Percentiles rank a stretch among this genome's conserved stretches.
Evolutionary conservation across 2,888 invertebrate species (phyloP).

Genomic region (Drosophila paracracens): DNA sequence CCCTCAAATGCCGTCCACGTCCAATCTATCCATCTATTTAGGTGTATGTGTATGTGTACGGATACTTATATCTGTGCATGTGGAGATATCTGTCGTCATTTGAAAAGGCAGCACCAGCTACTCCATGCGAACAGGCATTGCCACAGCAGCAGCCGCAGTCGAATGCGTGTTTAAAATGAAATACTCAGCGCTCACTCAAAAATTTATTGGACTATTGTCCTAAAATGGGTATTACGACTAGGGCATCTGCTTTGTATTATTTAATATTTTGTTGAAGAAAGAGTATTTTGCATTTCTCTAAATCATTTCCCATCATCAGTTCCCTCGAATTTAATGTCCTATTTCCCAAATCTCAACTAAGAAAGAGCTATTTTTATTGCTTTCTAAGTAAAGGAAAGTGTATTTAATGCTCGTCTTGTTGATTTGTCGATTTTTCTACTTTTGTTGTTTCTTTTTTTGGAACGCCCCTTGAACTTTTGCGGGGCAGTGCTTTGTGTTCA

Average conservation of each 20-base stretch:
- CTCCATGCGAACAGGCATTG: conserved; percentile 13
- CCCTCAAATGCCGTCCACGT: conserved; percentile 18
- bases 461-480: conserved; percentile 75
- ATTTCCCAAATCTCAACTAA: neutral
- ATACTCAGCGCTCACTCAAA: conserved; percentile 75
- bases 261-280: neutral
- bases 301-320: too few species aligned
- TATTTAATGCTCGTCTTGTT: conserved; percentile 40
- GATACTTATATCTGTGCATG: conserved; percentile 41
- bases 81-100: conserved; percentile 74
- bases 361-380: neutral
- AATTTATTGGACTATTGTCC: conserved; percentile 52
- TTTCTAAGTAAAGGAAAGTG: conserved; percentile 35
- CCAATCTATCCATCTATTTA: conserved; percentile 70
- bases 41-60: conserved; percentile 14
- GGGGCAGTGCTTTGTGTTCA: conserved; percentile 55
- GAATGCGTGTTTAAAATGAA: conserved; percentile 78
- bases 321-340: neutral
- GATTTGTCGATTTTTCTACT: conserved; percentile 9
- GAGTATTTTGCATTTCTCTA: neutral
- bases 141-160: conserved; percentile 47
- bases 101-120: conserved; percentile 47
- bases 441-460: conserved; percentile 54
- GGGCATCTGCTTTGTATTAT: neutral
- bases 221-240: conserved; percentile 25